These are phyloP conservation scores for Pocillopora verrucosa DNA, from an alignment of 64 coral and sea anemone genomes.

Conservation along the genomic window DNA sequence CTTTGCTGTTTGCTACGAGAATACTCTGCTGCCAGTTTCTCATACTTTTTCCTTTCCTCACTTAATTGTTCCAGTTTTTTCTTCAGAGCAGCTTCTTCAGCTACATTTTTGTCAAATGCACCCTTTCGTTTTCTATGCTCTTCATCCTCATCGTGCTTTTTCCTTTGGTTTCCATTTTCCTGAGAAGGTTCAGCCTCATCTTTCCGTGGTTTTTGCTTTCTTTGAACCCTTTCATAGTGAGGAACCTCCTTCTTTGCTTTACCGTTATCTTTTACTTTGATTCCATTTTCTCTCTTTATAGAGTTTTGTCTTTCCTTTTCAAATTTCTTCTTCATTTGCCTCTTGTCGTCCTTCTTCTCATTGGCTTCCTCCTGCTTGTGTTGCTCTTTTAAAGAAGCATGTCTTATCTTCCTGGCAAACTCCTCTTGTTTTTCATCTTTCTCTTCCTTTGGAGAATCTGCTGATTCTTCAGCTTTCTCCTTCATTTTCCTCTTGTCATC, in stretches of 20 bases:
- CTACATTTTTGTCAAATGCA: not conserved
- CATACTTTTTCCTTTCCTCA: not conserved
- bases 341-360: not conserved
- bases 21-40: slow-evolving; percentile 4
- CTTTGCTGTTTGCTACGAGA: not conserved
- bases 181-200: not conserved
- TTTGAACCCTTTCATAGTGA: not conserved
- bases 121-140: not conserved
- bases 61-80: not conserved
- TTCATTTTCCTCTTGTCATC: not conserved
- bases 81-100: not conserved
- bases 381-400: not conserved
- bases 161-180: not conserved
- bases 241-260: not conserved
- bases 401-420: not conserved
- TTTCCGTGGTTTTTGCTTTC: not conserved
- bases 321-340: no score
- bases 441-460: not conserved
- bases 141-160: not conserved
- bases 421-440: not conserved
- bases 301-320: not conserved
- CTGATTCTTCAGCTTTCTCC: not conserved
- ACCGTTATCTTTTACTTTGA: not conserved
- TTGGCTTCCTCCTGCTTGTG: not conserved
- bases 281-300: not conserved